Conservation (phyloP, 2,113 vertebrate species). For the Callionymus lyra region DNA sequence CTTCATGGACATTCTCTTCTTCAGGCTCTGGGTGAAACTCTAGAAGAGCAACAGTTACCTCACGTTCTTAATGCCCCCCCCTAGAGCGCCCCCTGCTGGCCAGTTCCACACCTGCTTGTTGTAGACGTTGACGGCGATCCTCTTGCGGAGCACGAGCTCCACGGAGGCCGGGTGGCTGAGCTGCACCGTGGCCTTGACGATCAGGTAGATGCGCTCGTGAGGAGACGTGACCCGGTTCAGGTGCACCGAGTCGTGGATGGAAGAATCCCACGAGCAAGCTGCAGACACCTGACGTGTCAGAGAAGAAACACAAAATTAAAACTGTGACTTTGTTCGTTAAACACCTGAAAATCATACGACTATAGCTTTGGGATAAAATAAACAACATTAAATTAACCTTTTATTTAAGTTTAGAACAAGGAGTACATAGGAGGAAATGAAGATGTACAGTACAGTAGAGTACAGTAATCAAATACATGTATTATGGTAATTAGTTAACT, state of each 20-base stretch:
- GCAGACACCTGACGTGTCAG: slow-evolving; percentile 89
- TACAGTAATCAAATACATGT: too few relatives aligned
- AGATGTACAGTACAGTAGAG: too few relatives aligned
- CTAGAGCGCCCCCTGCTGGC: background rate
- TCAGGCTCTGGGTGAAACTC: slow-evolving; percentile 98
- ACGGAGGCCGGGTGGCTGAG: slow-evolving; percentile 93
- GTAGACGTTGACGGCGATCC: slow-evolving; percentile 93
- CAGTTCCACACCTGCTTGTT: slow-evolving; percentile 94
- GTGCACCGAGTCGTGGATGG: slow-evolving; percentile 90
- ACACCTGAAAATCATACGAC: background rate
- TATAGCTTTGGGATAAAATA: too few relatives aligned
- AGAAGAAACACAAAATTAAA: too few relatives aligned
- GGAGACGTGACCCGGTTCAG: slow-evolving; percentile 87
- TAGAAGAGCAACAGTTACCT: slow-evolving; percentile 29
- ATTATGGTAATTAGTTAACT: too few relatives aligned
- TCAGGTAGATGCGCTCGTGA: slow-evolving; percentile 89
- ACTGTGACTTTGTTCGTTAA: too few relatives aligned
- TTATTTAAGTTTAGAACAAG: too few relatives aligned
- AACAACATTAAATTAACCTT: too few relatives aligned
- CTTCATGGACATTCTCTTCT: slow-evolving; percentile 91
- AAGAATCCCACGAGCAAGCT: slow-evolving; percentile 93
- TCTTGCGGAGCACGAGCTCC: slow-evolving; percentile 91
- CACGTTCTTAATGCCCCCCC: too few relatives aligned
- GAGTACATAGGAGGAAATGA: too few relatives aligned
- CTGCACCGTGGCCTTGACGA: slow-evolving; percentile 89